Conservation (phyloP, 2,888 invertebrate species). For the Dorcus parallelipipedus region DNA sequence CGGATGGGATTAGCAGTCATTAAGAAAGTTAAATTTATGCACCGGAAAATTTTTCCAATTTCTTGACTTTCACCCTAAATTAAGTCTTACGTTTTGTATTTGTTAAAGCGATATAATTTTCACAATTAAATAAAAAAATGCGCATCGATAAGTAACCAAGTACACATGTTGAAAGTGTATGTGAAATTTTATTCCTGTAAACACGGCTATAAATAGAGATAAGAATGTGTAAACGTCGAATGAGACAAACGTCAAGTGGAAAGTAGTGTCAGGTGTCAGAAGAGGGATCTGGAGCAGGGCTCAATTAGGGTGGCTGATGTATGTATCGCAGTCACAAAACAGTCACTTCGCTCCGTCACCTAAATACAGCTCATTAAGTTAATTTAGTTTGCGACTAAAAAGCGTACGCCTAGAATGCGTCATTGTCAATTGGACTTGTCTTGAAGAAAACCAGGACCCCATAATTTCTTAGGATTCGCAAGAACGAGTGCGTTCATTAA, state of each 20-base stretch:
- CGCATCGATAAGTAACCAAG: too few species aligned
- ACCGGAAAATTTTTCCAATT: too few species aligned
- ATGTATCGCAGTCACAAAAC: constrained; percentile 38
- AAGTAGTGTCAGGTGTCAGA: constrained; percentile 45
- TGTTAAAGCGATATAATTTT: too few species aligned
- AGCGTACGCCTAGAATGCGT: constrained; percentile 30
- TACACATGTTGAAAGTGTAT: too few species aligned
- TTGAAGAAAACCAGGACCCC: constrained; percentile 23
- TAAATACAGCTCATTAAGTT: constrained; percentile 38
- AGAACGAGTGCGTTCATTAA: not conserved
- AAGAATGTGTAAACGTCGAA: constrained; percentile 29
- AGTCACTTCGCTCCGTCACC: constrained; percentile 44
- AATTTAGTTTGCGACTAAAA: constrained; percentile 31
- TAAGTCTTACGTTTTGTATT: too few species aligned
- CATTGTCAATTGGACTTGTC: constrained; percentile 32
- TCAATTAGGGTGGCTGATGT: constrained; percentile 42
- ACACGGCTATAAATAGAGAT: constrained; percentile 10
- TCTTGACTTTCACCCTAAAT: too few species aligned
- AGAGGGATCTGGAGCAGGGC: constrained; percentile 37
- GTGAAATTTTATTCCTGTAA: too few species aligned
- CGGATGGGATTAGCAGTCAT: constrained; percentile 18
- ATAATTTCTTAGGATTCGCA: not conserved
- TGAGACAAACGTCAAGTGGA: constrained; percentile 42
- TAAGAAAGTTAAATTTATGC: not conserved
- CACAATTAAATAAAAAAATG: too few species aligned